Evolutionary conservation across 2,797 vertebrate species (phyloP), one percentile per base, ranked within the genome.

Genomic region (Malacoraja senta): DNA sequence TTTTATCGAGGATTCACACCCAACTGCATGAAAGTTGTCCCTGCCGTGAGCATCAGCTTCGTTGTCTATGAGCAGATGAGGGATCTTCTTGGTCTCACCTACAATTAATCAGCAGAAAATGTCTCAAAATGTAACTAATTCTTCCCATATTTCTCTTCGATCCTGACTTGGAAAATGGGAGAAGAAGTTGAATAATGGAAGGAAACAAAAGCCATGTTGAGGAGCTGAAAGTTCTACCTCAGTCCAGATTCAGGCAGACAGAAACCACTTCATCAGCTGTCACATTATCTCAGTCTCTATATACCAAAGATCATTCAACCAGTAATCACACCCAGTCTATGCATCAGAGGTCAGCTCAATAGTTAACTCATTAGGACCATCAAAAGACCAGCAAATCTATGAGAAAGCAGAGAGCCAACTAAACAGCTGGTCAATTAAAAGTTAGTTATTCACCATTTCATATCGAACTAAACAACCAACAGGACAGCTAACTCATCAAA

Each of bases 21-120:
- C 94, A 96, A 96, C 94, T 96, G 96, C 94, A 96, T 96, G 96
- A 96, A 96, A 93, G 96, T 96, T 21, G 96, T 96, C 90, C 96
- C 96, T 0, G 96, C 96, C 0, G 96, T 96, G 80, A 96, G 96
- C 95, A 96, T 96, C 95, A 96, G 96, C 94, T 96, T 96, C 7
- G 96, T 96, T 76, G 95, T 96, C 93, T 96, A 96, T 44, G 96
- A 96, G 93, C 95, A 96, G 93, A 96, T 96, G 96, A 96, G 96
- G 93, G 94, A 94, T 35, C 94, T 95, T 24, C 94, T 96, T 81
- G 96, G 96, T 44, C 95, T 96, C 88, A 95, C 95, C 0, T 96
- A 95, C 81, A 68, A 86, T 35, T 93, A 92, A 93, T 17, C 29
- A 17, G 10, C 3, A 19, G 12, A 13, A 63, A 65, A 88, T 19